Evolutionary conservation across 2,888 invertebrate species (phyloP), one percentile per base, ranked within the genome.

Genomic region (Pseudoips prasinana): DNA sequence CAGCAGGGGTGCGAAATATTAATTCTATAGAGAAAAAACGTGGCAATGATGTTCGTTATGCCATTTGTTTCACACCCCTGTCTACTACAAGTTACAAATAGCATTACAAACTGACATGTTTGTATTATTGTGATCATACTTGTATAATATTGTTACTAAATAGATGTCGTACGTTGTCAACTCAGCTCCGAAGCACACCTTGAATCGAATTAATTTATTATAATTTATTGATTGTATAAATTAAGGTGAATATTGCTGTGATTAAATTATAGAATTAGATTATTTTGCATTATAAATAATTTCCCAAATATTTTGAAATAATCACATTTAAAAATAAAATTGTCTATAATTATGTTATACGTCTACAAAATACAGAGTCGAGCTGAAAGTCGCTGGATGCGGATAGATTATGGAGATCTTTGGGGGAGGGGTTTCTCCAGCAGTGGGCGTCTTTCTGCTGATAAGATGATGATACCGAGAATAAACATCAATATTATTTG

Each of bases 1-100:
- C 77, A 71, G 64, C 63, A 64, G 81, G 86, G 86, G 83, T 82
- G 85, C 73, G 73, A 83, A 81, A 81, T 81, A 77, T 84, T 85
- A 84, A 79, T 78, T 70, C 76, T 62, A 66, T 68, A 72, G 69
- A 74, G 68, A 73, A 82, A 71, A 79, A 85, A 74, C 67, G 70
- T 64, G 71, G 73, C 74, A 75, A 80, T 75, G 69, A 73, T 79
- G 75, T 81, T 87, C 83, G 83, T 84, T 85, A 86, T 64, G 65
- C 69, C 73, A 69, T 85, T 83, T 82, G 79, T 79, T 72, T 75
- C 64, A 61, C 73, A 71, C 83, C 83, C 78, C 71, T 61, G 59
- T 61, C 51, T 48, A 50, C 50, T 46, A 55, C 59, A 61, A 69
- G 14, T 14, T 14, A 14, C 78, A 79, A 82, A 75, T 80, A 77